These are phyloP conservation scores for Columba guinea DNA, from an alignment of 2,797 vertebrate genomes.

Conservation along the genomic window DNA sequence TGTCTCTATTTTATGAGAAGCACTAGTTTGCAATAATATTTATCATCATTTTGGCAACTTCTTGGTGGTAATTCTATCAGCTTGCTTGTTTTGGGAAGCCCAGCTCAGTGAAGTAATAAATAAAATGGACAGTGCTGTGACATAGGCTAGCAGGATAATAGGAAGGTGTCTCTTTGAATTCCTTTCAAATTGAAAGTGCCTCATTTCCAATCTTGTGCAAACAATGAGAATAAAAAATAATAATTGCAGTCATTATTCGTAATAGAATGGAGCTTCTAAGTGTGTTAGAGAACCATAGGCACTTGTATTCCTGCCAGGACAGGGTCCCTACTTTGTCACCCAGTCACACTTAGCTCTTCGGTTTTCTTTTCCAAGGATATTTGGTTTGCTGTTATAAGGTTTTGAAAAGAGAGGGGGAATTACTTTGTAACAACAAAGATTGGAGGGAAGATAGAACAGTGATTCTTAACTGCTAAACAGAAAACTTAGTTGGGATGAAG, in stretches of 20 bases:
- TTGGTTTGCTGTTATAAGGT: background rate
- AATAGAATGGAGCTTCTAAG: background rate
- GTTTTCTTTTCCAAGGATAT: background rate
- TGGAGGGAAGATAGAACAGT: background rate
- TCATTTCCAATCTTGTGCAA: slow-evolving; percentile 27
- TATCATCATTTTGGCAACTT: background rate
- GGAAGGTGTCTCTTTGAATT: slow-evolving; percentile 15
- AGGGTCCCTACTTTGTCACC: background rate
- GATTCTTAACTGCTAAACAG: background rate
- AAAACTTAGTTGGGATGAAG: background rate
- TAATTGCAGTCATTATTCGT: background rate
- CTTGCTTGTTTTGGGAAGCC: slow-evolving; percentile 6
- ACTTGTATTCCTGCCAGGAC: background rate
- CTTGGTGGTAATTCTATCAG: slow-evolving; percentile 10
- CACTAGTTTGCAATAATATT: slow-evolving; percentile 9
- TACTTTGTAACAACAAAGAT: background rate
- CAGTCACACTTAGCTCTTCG: background rate
- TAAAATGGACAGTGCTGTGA: slow-evolving; percentile 1
- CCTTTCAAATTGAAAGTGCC: background rate
- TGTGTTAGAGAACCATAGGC: background rate
- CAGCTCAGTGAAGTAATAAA: slow-evolving; percentile 17
- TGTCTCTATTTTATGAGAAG: slow-evolving; percentile 19
- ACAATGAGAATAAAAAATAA: slow-evolving; percentile 1
- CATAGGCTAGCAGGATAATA: background rate
- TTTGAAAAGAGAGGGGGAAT: background rate